A percentile compares a stretch with the other conserved stretches of the same genome.
Evolutionary conservation across 2,888 invertebrate species (phyloP).

Genomic region (Lydus trimaculatus): DNA sequence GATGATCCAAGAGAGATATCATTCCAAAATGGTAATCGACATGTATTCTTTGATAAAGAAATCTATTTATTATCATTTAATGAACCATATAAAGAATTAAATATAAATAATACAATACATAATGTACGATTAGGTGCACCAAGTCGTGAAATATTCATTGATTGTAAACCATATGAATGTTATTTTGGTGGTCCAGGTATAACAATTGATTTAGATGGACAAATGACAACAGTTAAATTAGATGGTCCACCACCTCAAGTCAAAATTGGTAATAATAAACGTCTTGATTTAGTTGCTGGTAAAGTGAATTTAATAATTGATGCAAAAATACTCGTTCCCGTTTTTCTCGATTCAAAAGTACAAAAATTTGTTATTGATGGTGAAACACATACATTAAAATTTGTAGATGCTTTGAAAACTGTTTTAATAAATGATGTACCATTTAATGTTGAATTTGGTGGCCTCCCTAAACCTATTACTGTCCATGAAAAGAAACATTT

Average conservation of each 20-base stretch:
- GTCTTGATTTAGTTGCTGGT: conserved; percentile 84
- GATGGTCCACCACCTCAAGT: conserved; percentile 95
- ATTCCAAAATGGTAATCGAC: conserved; percentile 80
- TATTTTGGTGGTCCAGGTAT: conserved; percentile 91
- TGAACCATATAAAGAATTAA: conserved; percentile 75
- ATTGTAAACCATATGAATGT: conserved; percentile 89
- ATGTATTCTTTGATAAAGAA: conserved; percentile 81
- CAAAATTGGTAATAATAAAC: conserved; percentile 79
- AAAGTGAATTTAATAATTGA: conserved; percentile 86
- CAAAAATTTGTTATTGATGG: conserved; percentile 81
- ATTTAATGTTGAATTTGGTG: conserved; percentile 83
- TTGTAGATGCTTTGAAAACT: conserved; percentile 78
- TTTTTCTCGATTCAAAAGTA: conserved; percentile 83
- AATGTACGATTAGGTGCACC: conserved; percentile 90
- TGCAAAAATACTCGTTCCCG: conserved; percentile 78
- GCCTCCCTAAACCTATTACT: conserved; percentile 79
- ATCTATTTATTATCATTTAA: conserved; percentile 70
- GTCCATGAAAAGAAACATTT: conserved; percentile 81
- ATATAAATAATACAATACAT: conserved; percentile 76
- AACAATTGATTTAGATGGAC: conserved; percentile 79
- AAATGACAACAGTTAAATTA: conserved; percentile 79
- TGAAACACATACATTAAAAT: conserved; percentile 77
- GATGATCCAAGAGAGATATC: conserved; percentile 86
- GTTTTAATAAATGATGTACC: conserved; percentile 81
- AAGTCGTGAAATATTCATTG: conserved; percentile 88